Evolutionary conservation across 2,888 invertebrate species (phyloP).

Genomic region (Eledona agricola): DNA sequence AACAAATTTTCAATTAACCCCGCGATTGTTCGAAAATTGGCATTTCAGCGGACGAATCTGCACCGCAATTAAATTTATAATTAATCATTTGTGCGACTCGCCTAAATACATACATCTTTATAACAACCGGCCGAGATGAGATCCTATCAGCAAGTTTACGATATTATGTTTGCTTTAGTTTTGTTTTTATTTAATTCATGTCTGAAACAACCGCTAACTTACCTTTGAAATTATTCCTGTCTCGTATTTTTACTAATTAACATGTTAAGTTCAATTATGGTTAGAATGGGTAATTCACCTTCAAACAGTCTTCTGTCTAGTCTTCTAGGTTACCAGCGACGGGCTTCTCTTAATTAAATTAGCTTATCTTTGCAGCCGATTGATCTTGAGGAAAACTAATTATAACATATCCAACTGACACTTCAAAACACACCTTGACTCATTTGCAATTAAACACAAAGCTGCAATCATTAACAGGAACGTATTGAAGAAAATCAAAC

Average conservation of each 20-base stretch:
- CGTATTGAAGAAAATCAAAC: neutral
- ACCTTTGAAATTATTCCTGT: neutral
- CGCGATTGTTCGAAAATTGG: no score
- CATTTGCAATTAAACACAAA: neutral
- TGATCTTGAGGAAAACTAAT: slow-evolving; percentile 23
- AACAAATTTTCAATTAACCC: no score
- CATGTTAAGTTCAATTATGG: slow-evolving; percentile 4
- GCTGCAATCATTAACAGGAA: neutral
- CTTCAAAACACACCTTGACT: no score
- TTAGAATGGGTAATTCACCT: neutral
- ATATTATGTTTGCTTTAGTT: slow-evolving; percentile 10
- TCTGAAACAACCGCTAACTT: neutral
- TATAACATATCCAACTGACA: no score
- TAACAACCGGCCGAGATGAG: slow-evolving; percentile 11
- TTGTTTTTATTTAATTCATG: slow-evolving; percentile 9
- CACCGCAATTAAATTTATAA: slow-evolving; percentile 3
- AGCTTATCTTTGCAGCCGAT: slow-evolving; percentile 17
- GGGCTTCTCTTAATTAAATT: slow-evolving; percentile 16
- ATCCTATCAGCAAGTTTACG: slow-evolving; percentile 11
- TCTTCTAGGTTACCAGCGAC: neutral
- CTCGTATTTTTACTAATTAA: slow-evolving; percentile 5
- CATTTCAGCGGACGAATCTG: no score
- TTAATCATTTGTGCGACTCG: slow-evolving; percentile 13
- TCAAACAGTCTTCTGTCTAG: neutral
- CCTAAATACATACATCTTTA: slow-evolving; percentile 10